Base-by-base conservation (phyloP, 1,140 invertebrate genomes). In the Sesamia nonagrioides region DNA sequence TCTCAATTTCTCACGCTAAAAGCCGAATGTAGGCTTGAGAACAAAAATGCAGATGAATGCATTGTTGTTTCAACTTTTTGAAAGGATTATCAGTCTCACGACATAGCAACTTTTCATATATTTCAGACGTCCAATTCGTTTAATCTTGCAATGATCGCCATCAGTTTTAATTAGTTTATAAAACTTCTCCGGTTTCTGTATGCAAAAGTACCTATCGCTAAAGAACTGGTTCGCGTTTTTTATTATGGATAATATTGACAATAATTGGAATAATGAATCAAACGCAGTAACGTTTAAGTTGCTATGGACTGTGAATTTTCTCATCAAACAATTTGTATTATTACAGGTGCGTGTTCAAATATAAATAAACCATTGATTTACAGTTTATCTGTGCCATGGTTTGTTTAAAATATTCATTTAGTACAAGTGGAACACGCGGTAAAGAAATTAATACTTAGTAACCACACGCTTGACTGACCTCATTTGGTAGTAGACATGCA, bases 1-100 rank as follows among this genome's bases (percentile, higher is more conserved):
- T 90, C 87, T 87, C 85, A 82, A 86, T 90, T 92, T 91, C 88
- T 90, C 89, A 91, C 87, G 89, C 81, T 77, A 60, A 27, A 33
- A 58, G 77, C 76, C 72, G 78, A 21, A n/a, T 63, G 75, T 73
- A 82, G 50, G 78, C 83, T 79, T 85, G 81, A 71, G 84, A 89
- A 85, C 78, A 56, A 85, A 84, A 83, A 84, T 82, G 74, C 75
- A n/a, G n/a, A n/a, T 68, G 75, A 84, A 83, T 68, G 69, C 78
- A 88, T 87, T 86, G 84, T 87, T 82, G 79, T 75, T 78, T 81
- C 82, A 73, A 78, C 78, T 76, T 37, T 61, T 35, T 50, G 42
- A 27, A 33, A 33, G 2, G 27, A 18, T 42, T 27, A 45, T 45
- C 37, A 45, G 3, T 68, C n/a, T 18, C 42, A 27, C 7, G 40